Evolutionary conservation across 2,888 invertebrate genomes (phyloP), one percentile per base, ranked within the genome.

Genomic region (Cephus pulcher): DNA sequence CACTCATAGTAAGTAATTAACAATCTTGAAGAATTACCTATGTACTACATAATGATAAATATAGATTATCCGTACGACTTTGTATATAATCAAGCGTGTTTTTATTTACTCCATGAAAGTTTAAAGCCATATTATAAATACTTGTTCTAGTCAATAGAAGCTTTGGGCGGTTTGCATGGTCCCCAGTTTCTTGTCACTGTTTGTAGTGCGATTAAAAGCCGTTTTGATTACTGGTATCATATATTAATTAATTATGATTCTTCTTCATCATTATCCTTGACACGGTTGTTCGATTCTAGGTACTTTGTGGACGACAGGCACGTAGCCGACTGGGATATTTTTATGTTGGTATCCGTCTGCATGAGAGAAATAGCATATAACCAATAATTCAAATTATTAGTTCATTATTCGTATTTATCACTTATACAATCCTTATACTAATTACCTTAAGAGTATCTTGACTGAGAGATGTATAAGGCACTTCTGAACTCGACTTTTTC

Each of bases 401-500:
- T 6, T 56, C 56, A 56, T 56, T 56, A 56, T 2, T 23, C 56
- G 23, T 56, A 23, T 56, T 23, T 23, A 23, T 56, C 6, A 56
- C 56, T 56, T 56, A 56, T 56, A 56, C 9, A 9, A 56, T 56
- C 40, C 23, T 2, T 56, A 56, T 56, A 56, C 9, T 2, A 56
- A 56, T 56, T 56, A 56, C 56, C 23, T 56, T 56, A 56, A 56
- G 56, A 23, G 56, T 56, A 23, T 56, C 9, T 2, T 56, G 56
- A 56, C 2, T 56, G 56, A 23, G 1, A 15, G 81, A 32, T 71
- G 77, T 73, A 33, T 79, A 80, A 76, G 86, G 87, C 77, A 88
- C 80, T 77, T 86, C 90, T 12, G 91, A 91, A 15, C 82, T 87
- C 1, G 91, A 91, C 81, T 90, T 91, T 73, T 86, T 89, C 78